Evolutionary conservation across 2,113 vertebrate species (phyloP).

Genomic region (Galeopterus variegatus): DNA sequence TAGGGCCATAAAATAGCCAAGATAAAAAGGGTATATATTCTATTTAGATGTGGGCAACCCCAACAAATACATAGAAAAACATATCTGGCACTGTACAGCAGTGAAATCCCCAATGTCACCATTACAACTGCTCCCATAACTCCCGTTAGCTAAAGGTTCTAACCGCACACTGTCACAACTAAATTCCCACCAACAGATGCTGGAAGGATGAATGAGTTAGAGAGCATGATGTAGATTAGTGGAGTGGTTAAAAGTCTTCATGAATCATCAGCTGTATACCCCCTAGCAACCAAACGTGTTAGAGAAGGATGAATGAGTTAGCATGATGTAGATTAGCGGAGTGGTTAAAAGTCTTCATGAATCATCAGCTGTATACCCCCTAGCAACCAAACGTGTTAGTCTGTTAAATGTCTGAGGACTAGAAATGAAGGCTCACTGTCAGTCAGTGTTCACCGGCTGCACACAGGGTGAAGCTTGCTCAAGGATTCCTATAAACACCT

Average conservation of each 20-base stretch:
- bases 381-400: background rate
- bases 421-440: background rate
- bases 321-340: background rate
- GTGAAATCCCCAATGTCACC: background rate
- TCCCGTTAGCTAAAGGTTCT: background rate
- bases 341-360: background rate
- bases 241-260: background rate
- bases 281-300: background rate
- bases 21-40: background rate
- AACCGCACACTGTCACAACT: background rate
- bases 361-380: background rate
- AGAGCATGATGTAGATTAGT: background rate
- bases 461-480: background rate
- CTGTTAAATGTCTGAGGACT: background rate
- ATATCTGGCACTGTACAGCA: background rate
- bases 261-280: background rate
- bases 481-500: background rate
- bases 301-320: background rate
- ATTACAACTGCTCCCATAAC: background rate
- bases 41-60: background rate
- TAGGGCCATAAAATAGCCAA: background rate
- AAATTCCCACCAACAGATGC: background rate
- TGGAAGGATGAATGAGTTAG: background rate
- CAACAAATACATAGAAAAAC: background rate
- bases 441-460: background rate